Percentiles rank a stretch among this genome's conserved stretches.
Evolutionary conservation across 2,113 vertebrate genomes (phyloP).

Genomic region (Brachypteracias leptosomus): DNA sequence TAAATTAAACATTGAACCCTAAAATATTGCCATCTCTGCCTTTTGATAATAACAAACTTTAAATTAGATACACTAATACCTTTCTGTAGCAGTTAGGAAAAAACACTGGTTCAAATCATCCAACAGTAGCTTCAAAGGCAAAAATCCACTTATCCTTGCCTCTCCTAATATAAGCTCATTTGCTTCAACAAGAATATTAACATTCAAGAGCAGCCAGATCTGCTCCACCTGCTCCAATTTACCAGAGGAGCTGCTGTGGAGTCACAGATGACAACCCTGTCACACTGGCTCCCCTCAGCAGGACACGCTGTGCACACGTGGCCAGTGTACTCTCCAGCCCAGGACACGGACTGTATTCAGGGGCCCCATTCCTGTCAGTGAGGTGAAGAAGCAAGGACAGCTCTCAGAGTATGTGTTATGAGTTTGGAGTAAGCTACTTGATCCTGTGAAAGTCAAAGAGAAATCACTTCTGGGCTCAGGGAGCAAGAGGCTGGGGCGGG

Average conservation of each 20-base stretch:
- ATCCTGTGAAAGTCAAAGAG: background rate
- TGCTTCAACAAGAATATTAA: background rate
- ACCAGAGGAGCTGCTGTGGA: background rate
- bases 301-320: rapidly evolving
- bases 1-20: background rate
- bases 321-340: background rate
- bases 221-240: background rate
- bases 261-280: background rate
- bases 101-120: background rate
- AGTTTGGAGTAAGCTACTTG: background rate
- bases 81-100: background rate
- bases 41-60: background rate
- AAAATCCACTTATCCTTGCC: background rate
- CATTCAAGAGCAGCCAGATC: background rate
- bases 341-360: rapidly evolving
- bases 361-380: rapidly evolving
- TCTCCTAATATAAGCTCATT: background rate
- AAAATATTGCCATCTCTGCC: background rate
- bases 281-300: background rate
- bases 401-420: rapidly evolving
- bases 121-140: background rate
- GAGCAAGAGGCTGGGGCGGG: background rate
- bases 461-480: background rate
- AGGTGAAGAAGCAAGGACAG: background rate
- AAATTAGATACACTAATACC: background rate